A percentile compares a stretch with the other conserved stretches of the same genome.
phyloP scores from a whole-genome alignment of 2,888 invertebrate species.

The Seira sanloemensis region DNA sequence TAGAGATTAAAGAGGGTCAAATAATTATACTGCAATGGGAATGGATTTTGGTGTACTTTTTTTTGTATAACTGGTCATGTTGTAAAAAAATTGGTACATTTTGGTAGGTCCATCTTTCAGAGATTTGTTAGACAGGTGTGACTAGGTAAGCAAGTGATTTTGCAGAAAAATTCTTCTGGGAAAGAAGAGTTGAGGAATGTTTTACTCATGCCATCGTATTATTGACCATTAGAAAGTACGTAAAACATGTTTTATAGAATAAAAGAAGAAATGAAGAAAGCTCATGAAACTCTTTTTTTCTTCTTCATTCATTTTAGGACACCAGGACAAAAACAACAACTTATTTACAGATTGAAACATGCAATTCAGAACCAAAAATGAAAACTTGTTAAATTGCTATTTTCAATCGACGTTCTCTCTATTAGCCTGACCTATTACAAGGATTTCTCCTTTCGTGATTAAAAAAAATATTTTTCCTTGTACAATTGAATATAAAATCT shows the following conservation, averaged over 20 bases:
- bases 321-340: neutral
- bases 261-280: neutral
- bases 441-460: neutral
- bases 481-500: no score
- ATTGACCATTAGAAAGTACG: neutral
- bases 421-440: neutral
- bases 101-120: neutral
- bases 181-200: neutral
- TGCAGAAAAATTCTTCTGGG: neutral
- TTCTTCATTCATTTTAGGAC: neutral
- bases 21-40: slow-evolving; percentile 15
- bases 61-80: neutral
- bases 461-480: neutral
- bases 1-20: slow-evolving; percentile 29
- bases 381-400: neutral
- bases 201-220: neutral
- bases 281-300: neutral
- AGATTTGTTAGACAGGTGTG: neutral
- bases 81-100: neutral
- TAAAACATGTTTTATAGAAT: neutral
- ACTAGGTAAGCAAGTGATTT: neutral
- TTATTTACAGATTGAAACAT: neutral
- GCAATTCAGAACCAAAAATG: no score
- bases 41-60: neutral
- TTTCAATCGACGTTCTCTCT: neutral